Conservation (phyloP, 2,888 invertebrate genomes). For the Pterostichus madidus region DNA sequence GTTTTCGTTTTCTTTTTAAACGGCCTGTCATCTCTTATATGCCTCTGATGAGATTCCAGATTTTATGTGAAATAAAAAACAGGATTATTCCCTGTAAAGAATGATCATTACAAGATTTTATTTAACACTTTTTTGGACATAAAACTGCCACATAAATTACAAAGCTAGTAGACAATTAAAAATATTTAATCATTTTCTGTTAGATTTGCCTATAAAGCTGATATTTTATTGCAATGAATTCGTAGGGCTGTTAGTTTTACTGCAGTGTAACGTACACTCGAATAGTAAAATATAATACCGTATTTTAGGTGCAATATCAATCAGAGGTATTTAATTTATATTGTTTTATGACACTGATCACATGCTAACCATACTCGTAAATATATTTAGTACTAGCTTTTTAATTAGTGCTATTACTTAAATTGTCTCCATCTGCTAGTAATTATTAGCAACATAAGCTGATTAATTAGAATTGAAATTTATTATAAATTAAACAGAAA, state of each 20-base stretch:
- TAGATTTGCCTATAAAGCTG: constrained; percentile 50
- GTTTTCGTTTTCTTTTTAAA: constrained; percentile 31
- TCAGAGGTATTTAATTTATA: constrained; percentile 15
- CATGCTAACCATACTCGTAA: background rate
- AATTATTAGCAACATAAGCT: too few relatives aligned
- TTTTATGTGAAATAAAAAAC: constrained; percentile 51
- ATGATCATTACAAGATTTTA: constrained; percentile 41
- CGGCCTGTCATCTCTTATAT: constrained; percentile 12
- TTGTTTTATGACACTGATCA: constrained; percentile 9
- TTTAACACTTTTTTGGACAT: constrained; percentile 50
- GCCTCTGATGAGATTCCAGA: constrained; percentile 40
- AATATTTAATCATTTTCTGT: constrained; percentile 50
- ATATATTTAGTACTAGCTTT: constrained; percentile 15
- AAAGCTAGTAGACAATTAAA: constrained; percentile 43
- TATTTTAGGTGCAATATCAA: constrained; percentile 43
- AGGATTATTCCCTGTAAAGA: constrained; percentile 40
- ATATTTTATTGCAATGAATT: constrained; percentile 46
- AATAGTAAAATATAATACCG: constrained; percentile 34
- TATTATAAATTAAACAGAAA: too few relatives aligned
- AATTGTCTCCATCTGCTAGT: too few relatives aligned
- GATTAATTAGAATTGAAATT: too few relatives aligned
- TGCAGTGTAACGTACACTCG: constrained; percentile 10
- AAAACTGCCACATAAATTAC: constrained; percentile 55
- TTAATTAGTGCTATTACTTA: constrained; percentile 4
- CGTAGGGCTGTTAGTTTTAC: constrained; percentile 14